Base-by-base conservation (phyloP, 2,797 vertebrate genomes). In the Sus cebifrons region DNA sequence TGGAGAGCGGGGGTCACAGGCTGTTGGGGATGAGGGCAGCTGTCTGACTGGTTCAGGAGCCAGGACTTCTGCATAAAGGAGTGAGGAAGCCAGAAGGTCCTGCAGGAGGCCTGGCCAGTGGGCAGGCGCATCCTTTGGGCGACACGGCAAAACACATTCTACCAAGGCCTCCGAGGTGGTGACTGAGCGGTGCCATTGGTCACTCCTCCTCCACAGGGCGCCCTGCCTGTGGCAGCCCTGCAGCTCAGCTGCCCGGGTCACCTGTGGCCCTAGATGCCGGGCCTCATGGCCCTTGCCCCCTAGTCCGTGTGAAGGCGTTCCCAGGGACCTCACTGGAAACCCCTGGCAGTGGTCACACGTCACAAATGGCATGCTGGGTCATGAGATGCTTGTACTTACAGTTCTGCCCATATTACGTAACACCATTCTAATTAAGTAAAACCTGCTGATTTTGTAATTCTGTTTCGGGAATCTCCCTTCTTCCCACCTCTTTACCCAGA, bases 221-320 rank as follows among this genome's bases (percentile, higher is more conserved):
- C 67, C 71, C 25, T 16, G 73, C 58, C 23, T 58, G 32, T 4
- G 14, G 23, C n/a, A 15, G 2, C 20, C 15, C 36, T 5, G 0
- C 11, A 52, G 40, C n/a, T 36, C 58, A 13, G 58, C 56, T 18
- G 2, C 0, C 12, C 3, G 16, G 56, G 14, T 2, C 29, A 2
- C 58, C 86, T 8, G 6, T 17, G 25, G 71, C 6, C 27, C 0
- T 0, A 0, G 29, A 10, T 25, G 4, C 79, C 4, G 23, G 7
- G n/a, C 16, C 58, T 64, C 3, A 4, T 0, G 0, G 16, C 15
- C 9, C 36, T 58, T 32, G 8, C 10, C 60, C 73, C 27, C 3
- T 3, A 6, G 54, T 18, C 77, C 49, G 21, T 10, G 17, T 16
- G 73, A 23, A 6, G 65, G 62, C 68, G 56, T 29, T 87, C 64